Evolutionary conservation across 2,797 vertebrate genomes (phyloP).

Genomic region (Melanotaenia maccullochi): DNA sequence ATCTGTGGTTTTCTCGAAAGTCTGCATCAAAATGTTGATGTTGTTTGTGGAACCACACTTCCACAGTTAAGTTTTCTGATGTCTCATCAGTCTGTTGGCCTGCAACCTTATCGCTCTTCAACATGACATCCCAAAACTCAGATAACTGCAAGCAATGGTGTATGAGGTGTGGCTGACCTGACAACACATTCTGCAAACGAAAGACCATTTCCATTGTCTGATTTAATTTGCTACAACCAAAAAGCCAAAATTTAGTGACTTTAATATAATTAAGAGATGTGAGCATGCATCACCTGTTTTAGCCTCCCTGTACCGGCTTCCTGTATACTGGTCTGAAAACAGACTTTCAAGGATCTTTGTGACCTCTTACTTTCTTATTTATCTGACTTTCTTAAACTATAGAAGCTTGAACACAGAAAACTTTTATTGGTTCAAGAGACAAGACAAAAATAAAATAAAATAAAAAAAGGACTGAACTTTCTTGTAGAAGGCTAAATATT

Average conservation of each 20-base stretch:
- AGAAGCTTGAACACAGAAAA: background rate
- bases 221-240: background rate
- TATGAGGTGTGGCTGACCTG: background rate
- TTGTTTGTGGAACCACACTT: background rate
- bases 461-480: too few species aligned
- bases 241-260: background rate
- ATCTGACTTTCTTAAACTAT: background rate
- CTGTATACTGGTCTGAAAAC: background rate
- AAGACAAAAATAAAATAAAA: background rate
- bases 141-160: slow-evolving; percentile 1
- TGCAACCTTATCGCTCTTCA: slow-evolving; percentile 8
- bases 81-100: background rate
- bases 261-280: background rate
- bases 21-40: background rate
- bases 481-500: background rate
- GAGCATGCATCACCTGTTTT: background rate
- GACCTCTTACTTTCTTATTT: background rate
- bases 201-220: background rate
- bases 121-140: slow-evolving; percentile 5
- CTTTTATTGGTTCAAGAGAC: background rate
- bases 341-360: background rate
- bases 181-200: background rate
- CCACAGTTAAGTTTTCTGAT: slow-evolving; percentile 1
- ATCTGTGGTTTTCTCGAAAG: background rate
- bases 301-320: background rate